phyloP scores from a whole-genome alignment of 1,140 invertebrate genomes.

The Drosophila virilis region DNA sequence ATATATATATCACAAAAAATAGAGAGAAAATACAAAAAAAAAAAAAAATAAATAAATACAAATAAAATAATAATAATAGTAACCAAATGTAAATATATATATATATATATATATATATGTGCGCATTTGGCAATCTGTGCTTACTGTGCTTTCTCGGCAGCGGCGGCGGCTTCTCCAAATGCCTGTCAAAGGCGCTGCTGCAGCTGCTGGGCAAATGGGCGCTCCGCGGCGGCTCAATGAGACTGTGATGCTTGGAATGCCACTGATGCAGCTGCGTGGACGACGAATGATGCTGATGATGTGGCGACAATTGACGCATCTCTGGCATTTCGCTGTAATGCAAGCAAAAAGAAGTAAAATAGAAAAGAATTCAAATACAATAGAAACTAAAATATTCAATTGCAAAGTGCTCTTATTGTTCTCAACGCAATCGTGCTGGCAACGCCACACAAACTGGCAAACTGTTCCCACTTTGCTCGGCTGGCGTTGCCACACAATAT shows the following conservation, averaged over 20 bases:
- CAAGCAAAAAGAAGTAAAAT: not conserved
- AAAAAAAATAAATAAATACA: slow-evolving; percentile 47
- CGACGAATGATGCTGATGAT: slow-evolving; percentile 48
- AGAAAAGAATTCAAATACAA: not conserved
- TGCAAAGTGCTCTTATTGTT: not conserved
- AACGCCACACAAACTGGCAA: not conserved
- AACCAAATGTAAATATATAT: slow-evolving; percentile 55
- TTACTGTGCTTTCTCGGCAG: slow-evolving; percentile 96
- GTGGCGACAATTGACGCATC: slow-evolving; percentile 57
- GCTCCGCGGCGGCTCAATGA: slow-evolving; percentile 69
- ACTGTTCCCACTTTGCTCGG: too few relatives aligned
- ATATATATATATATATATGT: slow-evolving; percentile 26
- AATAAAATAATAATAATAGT: slow-evolving; percentile 38
- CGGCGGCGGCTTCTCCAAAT: slow-evolving; percentile 90
- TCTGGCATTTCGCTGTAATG: slow-evolving; percentile 63
- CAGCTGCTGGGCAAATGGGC: slow-evolving; percentile 51
- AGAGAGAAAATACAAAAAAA: slow-evolving; percentile 42
- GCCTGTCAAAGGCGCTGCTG: slow-evolving; percentile 67
- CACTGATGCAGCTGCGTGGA: slow-evolving; percentile 61
- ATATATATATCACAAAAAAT: slow-evolving; percentile 3
- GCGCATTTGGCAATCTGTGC: slow-evolving; percentile 84
- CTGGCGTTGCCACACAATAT: not conserved
- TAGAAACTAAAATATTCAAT: not conserved
- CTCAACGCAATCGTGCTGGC: not conserved
- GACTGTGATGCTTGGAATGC: slow-evolving; percentile 77